Conservation (phyloP, 1,140 invertebrate genomes). For the Drosophila pseudoananassae region DNA sequence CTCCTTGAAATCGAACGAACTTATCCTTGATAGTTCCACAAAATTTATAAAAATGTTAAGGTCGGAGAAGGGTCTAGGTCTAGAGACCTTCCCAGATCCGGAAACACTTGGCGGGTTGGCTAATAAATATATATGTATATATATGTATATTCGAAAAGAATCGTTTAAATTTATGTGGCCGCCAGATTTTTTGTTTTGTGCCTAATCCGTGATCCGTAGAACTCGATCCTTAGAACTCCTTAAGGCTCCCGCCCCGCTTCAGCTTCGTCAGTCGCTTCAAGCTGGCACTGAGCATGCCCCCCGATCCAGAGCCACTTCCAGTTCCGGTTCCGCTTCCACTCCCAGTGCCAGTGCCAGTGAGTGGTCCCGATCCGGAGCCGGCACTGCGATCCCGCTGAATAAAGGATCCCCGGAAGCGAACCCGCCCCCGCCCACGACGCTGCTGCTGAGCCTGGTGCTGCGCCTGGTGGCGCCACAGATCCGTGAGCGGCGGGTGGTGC, state of each 20-base stretch:
- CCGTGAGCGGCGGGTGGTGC: slow-evolving; percentile 57
- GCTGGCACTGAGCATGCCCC: slow-evolving; percentile 61
- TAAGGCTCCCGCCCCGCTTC: slow-evolving; percentile 77
- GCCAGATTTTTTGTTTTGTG: slow-evolving; percentile 15
- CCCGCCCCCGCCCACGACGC: slow-evolving; percentile 56
- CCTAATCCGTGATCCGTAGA: slow-evolving; percentile 20
- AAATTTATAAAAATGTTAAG: too few species aligned
- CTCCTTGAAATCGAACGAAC: neutral
- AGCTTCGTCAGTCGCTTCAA: slow-evolving; percentile 73
- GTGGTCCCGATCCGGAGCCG: slow-evolving; percentile 9
- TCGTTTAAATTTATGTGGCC: slow-evolving; percentile 8
- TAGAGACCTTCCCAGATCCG: neutral
- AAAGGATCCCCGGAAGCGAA: slow-evolving; percentile 71
- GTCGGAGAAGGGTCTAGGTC: too few species aligned
- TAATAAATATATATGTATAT: slow-evolving; percentile 11
- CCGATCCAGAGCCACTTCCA: neutral
- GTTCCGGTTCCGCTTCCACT: neutral
- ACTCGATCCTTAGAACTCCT: slow-evolving; percentile 72
- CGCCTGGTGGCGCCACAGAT: slow-evolving; percentile 58
- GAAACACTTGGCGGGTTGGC: neutral
- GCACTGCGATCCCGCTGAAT: slow-evolving; percentile 53
- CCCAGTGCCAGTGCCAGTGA: neutral
- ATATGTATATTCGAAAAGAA: neutral
- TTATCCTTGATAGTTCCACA: too few species aligned
- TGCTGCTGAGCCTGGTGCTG: slow-evolving; percentile 25